phyloP scores from a whole-genome alignment of 2,888 invertebrate species.

The Griposia aprilina region DNA sequence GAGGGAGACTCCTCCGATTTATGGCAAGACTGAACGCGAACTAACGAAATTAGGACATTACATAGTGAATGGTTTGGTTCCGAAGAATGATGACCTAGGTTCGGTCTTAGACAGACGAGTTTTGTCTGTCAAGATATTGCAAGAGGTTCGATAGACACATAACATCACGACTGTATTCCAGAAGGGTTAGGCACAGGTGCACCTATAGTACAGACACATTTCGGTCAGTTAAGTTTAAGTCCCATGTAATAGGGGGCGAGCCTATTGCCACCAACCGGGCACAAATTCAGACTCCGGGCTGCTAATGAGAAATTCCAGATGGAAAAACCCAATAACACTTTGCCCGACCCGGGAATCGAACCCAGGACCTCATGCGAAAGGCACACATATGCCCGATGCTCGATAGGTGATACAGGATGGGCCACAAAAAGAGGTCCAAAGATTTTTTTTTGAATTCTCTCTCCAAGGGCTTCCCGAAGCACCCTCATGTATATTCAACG shows the following conservation, averaged over 20 bases:
- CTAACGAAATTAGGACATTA: conserved; percentile 38
- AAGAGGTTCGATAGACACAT: not conserved
- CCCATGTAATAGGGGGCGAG: too few relatives aligned
- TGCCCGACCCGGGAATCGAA: not conserved
- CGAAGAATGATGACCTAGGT: not conserved
- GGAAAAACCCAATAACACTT: not conserved
- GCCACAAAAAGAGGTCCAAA: too few relatives aligned
- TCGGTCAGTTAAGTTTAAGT: not conserved
- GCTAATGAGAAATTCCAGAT: not conserved
- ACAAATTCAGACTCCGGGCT: not conserved
- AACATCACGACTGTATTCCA: not conserved
- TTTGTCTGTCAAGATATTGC: not conserved
- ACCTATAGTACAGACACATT: not conserved
- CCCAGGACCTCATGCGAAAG: too few relatives aligned
- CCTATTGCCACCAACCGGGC: not conserved
- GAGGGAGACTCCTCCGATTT: conserved; percentile 43
- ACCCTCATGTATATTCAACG: too few relatives aligned
- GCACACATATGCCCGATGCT: too few relatives aligned
- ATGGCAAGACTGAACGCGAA: conserved; percentile 40
- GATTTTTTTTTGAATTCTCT: too few relatives aligned
- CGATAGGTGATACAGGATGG: not conserved
- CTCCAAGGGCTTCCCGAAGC: too few relatives aligned
- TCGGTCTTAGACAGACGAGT: not conserved
- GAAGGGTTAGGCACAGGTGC: too few relatives aligned
- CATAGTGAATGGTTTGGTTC: conserved; percentile 2